Evolutionary conservation across 2,113 vertebrate genomes (phyloP), one percentile per base, ranked within the genome.

Genomic region (Regulus satrapa): DNA sequence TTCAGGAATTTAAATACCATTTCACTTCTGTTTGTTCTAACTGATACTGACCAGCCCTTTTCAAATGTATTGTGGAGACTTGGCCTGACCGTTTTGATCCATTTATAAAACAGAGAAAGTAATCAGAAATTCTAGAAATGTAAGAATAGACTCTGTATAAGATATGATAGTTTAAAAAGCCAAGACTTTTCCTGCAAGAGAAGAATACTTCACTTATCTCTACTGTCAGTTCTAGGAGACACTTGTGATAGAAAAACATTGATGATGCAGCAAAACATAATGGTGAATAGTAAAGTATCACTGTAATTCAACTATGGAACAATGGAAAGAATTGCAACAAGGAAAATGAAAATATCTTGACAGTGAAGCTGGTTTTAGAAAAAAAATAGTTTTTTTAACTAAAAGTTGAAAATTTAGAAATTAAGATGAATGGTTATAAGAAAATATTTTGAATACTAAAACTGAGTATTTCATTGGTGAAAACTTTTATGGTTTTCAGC

Each of bases 61-160:
- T 36, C 26, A 92, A 90, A 73, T 46, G 6, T 32, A 40, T 62
- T 66, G 24, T 83, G 45, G 18, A 88, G 56, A 92, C 24, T 68
- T 66, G 41, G n/a, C 23, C 46, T 29, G 34, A 88, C 12, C 12
- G 24, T 85, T 93, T 76, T 68, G 9, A 46, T 41, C n/a, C 72
- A 88, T 92, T 93, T 94, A 76, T 89, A 79, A 63, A 81, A 25
- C 18, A 90, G 41, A 76, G 31, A 89, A 91, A 91, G 40, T 48
- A 89, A 93, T 41, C 45, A 92, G 46, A 85, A 92, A 86, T 69
- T 73, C 48, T 66, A 69, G 36, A 85, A 85, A 73, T 80, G 14
- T 61, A 79, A 18, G 45, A 48, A 43, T 32, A 85, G 28, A n/a
- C 21, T 58, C 56, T 36, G 10, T 36, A 25, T n/a, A 43, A 63